These are phyloP conservation scores for Frankliniella fusca DNA, from an alignment of 2,888 invertebrate species.

Conservation along the genomic window DNA sequence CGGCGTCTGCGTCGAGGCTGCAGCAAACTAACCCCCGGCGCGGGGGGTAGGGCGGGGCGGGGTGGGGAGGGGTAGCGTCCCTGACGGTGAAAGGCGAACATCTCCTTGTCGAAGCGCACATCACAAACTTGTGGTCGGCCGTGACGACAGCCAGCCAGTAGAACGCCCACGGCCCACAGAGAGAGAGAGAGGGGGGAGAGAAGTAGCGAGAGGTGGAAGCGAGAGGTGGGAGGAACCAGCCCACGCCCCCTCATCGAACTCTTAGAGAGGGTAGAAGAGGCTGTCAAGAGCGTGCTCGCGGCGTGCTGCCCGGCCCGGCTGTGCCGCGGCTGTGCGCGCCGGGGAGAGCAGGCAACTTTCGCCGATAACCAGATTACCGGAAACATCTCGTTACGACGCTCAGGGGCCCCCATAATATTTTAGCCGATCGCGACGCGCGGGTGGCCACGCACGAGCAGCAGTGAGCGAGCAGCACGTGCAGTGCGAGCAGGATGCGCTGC, in stretches of 20 bases:
- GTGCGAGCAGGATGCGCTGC: too few species aligned
- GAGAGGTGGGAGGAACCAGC: neutral
- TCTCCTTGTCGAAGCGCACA: neutral
- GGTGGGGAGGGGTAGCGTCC: too few species aligned
- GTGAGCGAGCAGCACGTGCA: too few species aligned
- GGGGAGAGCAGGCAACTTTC: neutral
- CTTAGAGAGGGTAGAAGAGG: neutral
- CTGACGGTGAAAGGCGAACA: too few species aligned
- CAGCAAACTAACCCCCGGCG: too few species aligned
- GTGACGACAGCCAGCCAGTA: neutral
- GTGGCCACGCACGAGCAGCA: too few species aligned
- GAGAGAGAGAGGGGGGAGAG: too few species aligned
- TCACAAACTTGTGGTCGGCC: neutral
- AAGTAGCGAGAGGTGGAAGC: neutral
- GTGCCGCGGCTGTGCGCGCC: too few species aligned
- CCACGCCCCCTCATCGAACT: neutral
- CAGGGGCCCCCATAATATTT: neutral
- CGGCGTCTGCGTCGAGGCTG: too few species aligned
- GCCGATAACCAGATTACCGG: slow-evolving; percentile 21
- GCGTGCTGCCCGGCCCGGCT: too few species aligned
- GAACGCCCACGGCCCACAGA: too few species aligned
- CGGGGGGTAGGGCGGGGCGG: too few species aligned
- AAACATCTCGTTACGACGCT: slow-evolving; percentile 13
- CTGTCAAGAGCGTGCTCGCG: neutral
- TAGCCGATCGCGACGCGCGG: neutral